phyloP scores from a whole-genome alignment of 2,797 vertebrate species.

The Gadopsis marmoratus region DNA sequence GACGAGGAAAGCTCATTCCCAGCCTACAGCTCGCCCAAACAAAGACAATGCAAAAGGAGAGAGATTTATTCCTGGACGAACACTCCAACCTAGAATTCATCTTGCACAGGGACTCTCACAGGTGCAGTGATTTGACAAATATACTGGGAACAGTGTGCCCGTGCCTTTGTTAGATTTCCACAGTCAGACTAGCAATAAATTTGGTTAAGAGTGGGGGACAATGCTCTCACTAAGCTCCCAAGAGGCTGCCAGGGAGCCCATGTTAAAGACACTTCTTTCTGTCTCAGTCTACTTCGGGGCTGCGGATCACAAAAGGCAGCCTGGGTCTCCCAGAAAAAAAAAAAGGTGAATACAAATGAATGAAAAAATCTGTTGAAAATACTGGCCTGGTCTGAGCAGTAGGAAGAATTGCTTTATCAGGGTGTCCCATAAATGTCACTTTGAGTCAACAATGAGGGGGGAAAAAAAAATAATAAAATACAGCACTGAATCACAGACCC shows the following conservation, averaged over 20 bases:
- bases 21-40: slow-evolving; percentile 82
- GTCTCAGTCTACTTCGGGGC: slow-evolving; percentile 76
- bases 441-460: slow-evolving; percentile 81
- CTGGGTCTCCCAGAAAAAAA: slow-evolving; percentile 61
- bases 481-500: slow-evolving; percentile 77
- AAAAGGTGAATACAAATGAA: slow-evolving; percentile 69
- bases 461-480: slow-evolving; percentile 49
- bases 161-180: slow-evolving; percentile 89
- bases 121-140: slow-evolving; percentile 96
- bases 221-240: slow-evolving; percentile 83
- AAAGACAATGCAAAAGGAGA: slow-evolving; percentile 77
- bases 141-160: slow-evolving; percentile 86
- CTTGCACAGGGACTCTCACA: slow-evolving; percentile 92
- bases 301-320: slow-evolving; percentile 82
- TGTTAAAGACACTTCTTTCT: slow-evolving; percentile 86
- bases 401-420: slow-evolving; percentile 85
- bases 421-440: slow-evolving; percentile 86
- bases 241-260: slow-evolving; percentile 78
- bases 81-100: slow-evolving; percentile 90
- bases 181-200: slow-evolving; percentile 92
- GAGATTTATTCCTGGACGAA: slow-evolving; percentile 93
- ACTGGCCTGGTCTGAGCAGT: slow-evolving; percentile 74
- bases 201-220: slow-evolving; percentile 91
- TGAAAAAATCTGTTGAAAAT: slow-evolving; percentile 73
- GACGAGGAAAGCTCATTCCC: slow-evolving; percentile 87